These are phyloP conservation scores for Tanaodytes sp. DNA, from an alignment of 2,888 invertebrate genomes.

Conservation along the genomic window DNA sequence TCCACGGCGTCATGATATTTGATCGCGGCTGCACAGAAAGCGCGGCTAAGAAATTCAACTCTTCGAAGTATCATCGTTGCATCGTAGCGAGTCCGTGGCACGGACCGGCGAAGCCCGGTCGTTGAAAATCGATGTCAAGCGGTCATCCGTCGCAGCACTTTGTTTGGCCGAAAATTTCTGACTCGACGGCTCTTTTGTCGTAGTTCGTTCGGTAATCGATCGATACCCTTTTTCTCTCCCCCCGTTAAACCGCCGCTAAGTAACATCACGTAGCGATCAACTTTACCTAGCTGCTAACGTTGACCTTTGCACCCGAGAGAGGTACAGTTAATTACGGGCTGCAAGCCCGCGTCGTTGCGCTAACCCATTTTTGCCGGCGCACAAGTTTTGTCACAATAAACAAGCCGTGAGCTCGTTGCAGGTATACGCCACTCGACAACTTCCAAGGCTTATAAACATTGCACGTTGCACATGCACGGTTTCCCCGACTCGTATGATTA, in stretches of 20 bases:
- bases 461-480: constrained; percentile 41
- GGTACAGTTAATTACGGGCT: constrained; percentile 34
- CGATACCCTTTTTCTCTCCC: constrained; percentile 18
- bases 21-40: constrained; percentile 18
- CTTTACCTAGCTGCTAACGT: constrained; percentile 22
- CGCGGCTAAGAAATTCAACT: constrained; percentile 6
- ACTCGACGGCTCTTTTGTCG: constrained; percentile 13
- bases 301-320: constrained; percentile 22
- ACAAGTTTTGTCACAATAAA: constrained; percentile 28
- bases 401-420: not conserved
- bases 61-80: constrained; percentile 10
- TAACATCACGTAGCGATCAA: constrained; percentile 7
- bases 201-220: constrained; percentile 14
- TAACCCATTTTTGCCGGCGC: constrained; percentile 35
- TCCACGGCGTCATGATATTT: constrained; percentile 44
- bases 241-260: constrained; percentile 5
- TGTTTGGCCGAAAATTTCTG: constrained; percentile 14
- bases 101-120: not conserved
- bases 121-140: constrained; percentile 21
- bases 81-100: constrained; percentile 5
- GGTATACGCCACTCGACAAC: constrained; percentile 22
- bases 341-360: not conserved
- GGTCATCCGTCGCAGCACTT: constrained; percentile 9
- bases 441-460: constrained; percentile 22
- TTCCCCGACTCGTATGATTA: constrained; percentile 51